Conservation (phyloP, 2,888 invertebrate species). For the Tholera decimalis region DNA sequence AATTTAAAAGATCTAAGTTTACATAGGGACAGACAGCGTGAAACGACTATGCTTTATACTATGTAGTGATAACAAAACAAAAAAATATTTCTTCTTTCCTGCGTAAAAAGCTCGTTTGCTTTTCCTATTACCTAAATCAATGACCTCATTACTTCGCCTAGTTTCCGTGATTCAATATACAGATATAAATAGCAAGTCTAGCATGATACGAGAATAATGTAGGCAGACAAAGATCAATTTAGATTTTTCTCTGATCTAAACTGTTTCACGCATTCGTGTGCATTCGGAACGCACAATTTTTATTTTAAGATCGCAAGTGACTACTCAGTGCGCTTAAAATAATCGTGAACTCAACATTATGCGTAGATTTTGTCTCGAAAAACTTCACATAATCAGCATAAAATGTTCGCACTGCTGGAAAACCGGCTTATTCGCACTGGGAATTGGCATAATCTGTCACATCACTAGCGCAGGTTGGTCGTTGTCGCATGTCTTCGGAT, state of each 20-base stretch:
- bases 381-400: too few relatives aligned
- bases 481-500: too few relatives aligned
- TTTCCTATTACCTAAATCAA: neutral
- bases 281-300: slow-evolving; percentile 45
- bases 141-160: slow-evolving; percentile 27
- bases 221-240: slow-evolving; percentile 40
- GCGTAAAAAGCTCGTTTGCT: neutral
- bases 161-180: slow-evolving; percentile 38
- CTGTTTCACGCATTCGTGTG: slow-evolving; percentile 39
- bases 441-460: too few relatives aligned
- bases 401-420: too few relatives aligned
- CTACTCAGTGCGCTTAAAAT: slow-evolving; percentile 24
- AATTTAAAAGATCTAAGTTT: too few relatives aligned
- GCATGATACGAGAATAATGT: slow-evolving; percentile 43
- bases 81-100: too few relatives aligned
- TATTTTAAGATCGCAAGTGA: slow-evolving; percentile 23
- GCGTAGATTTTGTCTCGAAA: slow-evolving; percentile 1
- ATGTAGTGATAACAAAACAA: too few relatives aligned
- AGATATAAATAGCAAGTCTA: slow-evolving; percentile 44
- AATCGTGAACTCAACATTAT: slow-evolving; percentile 1
- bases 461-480: too few relatives aligned
- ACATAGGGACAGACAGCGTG: too few relatives aligned
- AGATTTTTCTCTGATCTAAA: slow-evolving; percentile 38
- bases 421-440: too few relatives aligned
- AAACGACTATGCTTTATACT: too few relatives aligned